Conservation (phyloP, 2,888 invertebrate species). For the Epistrophe grossulariae region DNA sequence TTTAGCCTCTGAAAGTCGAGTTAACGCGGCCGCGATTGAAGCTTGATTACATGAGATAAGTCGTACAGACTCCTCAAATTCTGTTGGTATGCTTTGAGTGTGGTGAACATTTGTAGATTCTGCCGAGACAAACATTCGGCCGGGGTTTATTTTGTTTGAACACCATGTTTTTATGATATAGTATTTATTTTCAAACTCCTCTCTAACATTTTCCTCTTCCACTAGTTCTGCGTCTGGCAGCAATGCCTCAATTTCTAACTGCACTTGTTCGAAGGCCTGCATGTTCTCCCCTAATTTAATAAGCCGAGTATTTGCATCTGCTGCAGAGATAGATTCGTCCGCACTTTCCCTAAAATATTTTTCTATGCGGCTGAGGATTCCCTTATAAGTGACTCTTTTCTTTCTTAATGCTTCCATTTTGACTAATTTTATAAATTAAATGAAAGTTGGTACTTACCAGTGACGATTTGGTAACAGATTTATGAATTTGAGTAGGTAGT, state of each 20-base stretch:
- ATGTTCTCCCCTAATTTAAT: no score
- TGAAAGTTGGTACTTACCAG: no score
- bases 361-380: background rate
- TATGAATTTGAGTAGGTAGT: no score
- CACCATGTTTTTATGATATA: background rate
- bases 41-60: background rate
- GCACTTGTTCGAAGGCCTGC: constrained; percentile 1
- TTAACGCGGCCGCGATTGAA: background rate
- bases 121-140: background rate
- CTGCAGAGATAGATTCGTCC: no score
- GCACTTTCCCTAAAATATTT: no score
- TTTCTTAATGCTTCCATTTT: no score
- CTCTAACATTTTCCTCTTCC: background rate
- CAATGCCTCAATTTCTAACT: background rate
- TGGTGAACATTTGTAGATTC: constrained; percentile 1
- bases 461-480: no score
- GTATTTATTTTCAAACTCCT: constrained; percentile 17
- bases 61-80: constrained; percentile 1
- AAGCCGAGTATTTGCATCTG: no score
- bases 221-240: background rate
- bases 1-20: background rate
- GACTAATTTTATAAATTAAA: no score
- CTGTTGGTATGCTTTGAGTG: background rate
- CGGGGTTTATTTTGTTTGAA: constrained; percentile 6
- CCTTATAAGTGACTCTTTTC: background rate